These are phyloP conservation scores for Limnephilus rhombicus DNA, from an alignment of 2,888 invertebrate species.

Conservation along the genomic window DNA sequence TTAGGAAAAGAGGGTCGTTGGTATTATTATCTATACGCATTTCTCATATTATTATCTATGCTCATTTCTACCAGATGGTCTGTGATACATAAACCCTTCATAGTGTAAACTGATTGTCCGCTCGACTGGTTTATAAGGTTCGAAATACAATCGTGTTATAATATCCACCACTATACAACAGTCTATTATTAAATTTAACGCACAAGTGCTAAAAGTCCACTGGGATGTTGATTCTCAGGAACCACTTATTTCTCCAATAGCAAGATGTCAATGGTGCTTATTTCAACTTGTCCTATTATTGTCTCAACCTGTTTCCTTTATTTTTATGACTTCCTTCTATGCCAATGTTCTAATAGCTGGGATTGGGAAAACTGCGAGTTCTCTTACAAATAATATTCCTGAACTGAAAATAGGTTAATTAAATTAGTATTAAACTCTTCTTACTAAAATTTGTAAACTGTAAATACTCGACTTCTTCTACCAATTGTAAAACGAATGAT, in stretches of 20 bases:
- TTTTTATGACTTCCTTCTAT: slow-evolving; percentile 32
- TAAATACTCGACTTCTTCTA: background rate
- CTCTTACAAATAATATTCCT: background rate
- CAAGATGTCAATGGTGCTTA: slow-evolving; percentile 37
- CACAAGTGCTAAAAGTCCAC: background rate
- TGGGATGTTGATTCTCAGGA: background rate
- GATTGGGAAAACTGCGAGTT: background rate
- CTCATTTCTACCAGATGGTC: no score
- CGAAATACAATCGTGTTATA: no score
- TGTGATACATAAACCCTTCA: no score
- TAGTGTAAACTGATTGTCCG: no score
- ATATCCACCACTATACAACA: no score
- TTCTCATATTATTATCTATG: no score
- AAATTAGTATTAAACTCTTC: background rate
- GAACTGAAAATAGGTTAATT: background rate
- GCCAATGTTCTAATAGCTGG: slow-evolving; percentile 4
- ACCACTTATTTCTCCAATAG: slow-evolving; percentile 25
- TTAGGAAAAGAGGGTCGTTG: no score
- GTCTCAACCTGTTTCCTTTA: slow-evolving; percentile 40
- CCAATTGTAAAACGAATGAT: background rate
- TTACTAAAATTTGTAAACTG: no score
- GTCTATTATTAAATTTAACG: background rate
- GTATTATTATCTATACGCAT: no score
- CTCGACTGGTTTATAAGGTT: no score
- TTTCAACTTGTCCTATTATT: slow-evolving; percentile 46